These are phyloP conservation scores for Rhynchonycteris naso DNA, from an alignment of 2,797 vertebrate species.

Conservation along the genomic window DNA sequence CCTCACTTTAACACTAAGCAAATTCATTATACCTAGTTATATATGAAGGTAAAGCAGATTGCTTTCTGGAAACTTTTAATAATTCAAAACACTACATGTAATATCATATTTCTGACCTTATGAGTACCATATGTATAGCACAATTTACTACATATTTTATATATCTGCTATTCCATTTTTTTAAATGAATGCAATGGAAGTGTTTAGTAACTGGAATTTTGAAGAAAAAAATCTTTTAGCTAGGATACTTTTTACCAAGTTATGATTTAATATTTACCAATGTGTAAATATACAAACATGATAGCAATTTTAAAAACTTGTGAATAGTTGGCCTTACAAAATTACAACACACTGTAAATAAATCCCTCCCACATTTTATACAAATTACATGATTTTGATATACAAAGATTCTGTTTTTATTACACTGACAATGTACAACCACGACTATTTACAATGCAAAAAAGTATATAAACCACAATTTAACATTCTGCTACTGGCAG, in stretches of 20 bases:
- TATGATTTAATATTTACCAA: constrained; percentile 82
- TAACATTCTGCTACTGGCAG: constrained; percentile 94
- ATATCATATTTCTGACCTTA: constrained; percentile 28
- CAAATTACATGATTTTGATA: constrained; percentile 91
- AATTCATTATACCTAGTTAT: constrained; percentile 29
- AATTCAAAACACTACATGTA: constrained; percentile 44
- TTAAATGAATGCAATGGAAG: constrained; percentile 42
- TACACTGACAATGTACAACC: constrained; percentile 92
- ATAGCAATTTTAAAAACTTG: constrained; percentile 83
- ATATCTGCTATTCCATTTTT: constrained; percentile 12
- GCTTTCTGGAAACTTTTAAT: constrained; percentile 67
- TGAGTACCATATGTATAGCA: background rate
- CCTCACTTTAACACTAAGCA: background rate
- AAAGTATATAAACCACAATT: constrained; percentile 89
- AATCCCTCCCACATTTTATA: constrained; percentile 93
- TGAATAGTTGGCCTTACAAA: constrained; percentile 91
- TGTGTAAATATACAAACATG: constrained; percentile 83
- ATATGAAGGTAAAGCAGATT: constrained; percentile 56
- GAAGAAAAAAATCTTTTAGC: constrained; percentile 66
- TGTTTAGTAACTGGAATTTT: constrained; percentile 56
- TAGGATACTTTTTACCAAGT: constrained; percentile 80
- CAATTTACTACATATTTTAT: constrained; percentile 36
- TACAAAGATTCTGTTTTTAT: constrained; percentile 90
- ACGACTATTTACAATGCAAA: constrained; percentile 91
- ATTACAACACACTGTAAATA: constrained; percentile 95